Evolutionary conservation across 2,888 invertebrate species (phyloP).

Genomic region (Latrodectus elegans): DNA sequence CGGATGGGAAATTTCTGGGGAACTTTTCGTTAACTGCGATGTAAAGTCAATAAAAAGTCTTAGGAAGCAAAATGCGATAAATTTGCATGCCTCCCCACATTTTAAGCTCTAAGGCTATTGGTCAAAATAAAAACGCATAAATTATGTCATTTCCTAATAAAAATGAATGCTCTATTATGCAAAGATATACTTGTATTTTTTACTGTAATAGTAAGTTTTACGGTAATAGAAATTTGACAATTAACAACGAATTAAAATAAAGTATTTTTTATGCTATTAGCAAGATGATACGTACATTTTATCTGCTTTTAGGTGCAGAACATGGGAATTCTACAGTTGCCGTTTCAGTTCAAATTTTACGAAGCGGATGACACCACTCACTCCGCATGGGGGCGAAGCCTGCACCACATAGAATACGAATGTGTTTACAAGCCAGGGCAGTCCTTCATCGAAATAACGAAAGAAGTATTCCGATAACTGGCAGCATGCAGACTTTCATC

Average conservation of each 20-base stretch:
- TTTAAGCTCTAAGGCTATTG: too few relatives aligned
- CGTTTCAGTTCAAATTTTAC: slow-evolving; percentile 58
- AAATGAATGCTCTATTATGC: background rate
- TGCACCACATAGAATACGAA: slow-evolving; percentile 53
- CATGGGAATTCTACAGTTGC: slow-evolving; percentile 34
- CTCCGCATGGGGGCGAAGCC: slow-evolving; percentile 48
- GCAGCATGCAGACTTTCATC: too few relatives aligned
- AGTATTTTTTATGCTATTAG: background rate
- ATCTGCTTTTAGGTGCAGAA: slow-evolving; percentile 33
- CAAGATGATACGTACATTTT: background rate
- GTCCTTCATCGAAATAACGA: slow-evolving; percentile 47
- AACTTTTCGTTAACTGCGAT: too few relatives aligned
- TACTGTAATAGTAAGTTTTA: too few relatives aligned
- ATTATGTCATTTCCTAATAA: too few relatives aligned
- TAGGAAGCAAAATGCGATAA: too few relatives aligned
- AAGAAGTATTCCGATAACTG: slow-evolving; percentile 44
- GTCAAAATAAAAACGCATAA: too few relatives aligned
- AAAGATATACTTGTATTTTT: background rate
- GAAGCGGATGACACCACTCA: slow-evolving; percentile 22
- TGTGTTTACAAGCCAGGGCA: slow-evolving; percentile 40
- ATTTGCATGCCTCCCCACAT: too few relatives aligned
- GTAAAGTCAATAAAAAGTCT: too few relatives aligned
- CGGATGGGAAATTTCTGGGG: too few relatives aligned
- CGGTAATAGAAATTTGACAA: background rate
- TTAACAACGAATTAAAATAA: background rate